These are phyloP conservation scores for Zygogramma bicolorata DNA, from an alignment of 2,888 invertebrate genomes.

Conservation along the genomic window DNA sequence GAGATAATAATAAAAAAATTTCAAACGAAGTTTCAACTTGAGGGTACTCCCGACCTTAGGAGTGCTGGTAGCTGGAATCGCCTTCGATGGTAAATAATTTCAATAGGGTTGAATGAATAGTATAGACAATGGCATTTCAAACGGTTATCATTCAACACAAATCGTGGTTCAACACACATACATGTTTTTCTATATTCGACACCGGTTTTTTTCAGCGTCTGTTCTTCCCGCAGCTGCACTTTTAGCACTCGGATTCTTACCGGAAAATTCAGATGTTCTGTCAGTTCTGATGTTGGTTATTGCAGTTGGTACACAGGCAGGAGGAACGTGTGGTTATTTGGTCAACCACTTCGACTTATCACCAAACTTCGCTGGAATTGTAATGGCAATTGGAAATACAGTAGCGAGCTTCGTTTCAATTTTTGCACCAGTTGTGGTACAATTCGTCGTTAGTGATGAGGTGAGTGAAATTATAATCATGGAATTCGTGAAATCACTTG, in stretches of 20 bases:
- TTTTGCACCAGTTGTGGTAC: conserved; percentile 23
- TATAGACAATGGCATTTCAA: too few relatives aligned
- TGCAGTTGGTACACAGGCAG: neutral
- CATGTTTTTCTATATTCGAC: neutral
- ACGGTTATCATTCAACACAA: too few relatives aligned
- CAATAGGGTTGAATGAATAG: too few relatives aligned
- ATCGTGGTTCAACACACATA: neutral
- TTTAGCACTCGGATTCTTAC: conserved; percentile 11
- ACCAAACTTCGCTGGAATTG: conserved; percentile 27
- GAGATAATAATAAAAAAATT: too few relatives aligned
- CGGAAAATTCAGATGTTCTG: neutral
- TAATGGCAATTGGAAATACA: conserved; percentile 19
- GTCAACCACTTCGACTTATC: conserved; percentile 29
- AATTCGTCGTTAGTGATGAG: conserved; percentile 18
- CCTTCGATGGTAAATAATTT: too few relatives aligned
- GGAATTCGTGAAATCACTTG: too few relatives aligned
- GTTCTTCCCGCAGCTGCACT: conserved; percentile 12
- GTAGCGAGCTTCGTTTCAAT: conserved; percentile 7
- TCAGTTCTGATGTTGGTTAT: conserved; percentile 23
- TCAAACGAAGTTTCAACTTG: too few relatives aligned
- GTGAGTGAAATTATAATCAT: too few relatives aligned
- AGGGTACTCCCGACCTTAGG: too few relatives aligned
- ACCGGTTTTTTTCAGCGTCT: conserved; percentile 4
- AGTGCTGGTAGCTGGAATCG: too few relatives aligned
- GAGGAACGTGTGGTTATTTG: neutral